Base-by-base conservation (phyloP, 2,888 invertebrate species). In the Brenthis hecate region DNA sequence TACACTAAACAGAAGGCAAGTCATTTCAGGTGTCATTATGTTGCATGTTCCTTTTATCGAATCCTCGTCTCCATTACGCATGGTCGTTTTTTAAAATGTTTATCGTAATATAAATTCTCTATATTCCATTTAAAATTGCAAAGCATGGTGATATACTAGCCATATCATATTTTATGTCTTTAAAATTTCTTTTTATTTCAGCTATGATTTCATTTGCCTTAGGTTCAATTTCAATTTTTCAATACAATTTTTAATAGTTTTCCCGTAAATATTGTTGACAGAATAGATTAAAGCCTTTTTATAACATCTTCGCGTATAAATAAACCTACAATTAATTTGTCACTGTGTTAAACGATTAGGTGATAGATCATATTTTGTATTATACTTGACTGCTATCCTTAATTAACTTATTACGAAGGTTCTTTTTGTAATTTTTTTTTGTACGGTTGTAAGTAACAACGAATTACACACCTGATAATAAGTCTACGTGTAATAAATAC, bases 1-100 rank as follows among this genome's bases (percentile, higher is more conserved):
- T 2, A 50, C 66, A 66, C 85, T 84, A 82, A 85, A 85, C 85
- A 84, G 80, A 81, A 85, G 83, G 81, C 80, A 75, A 48, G 73
- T 81, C 80, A 84, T 85, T 84, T 80, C 80, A 84, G 76, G 75
- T 80, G 77, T 77, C 78, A 84, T 87, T 88, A 79, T 81, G 83
- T 90, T 90, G 90, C 90, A 90, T 89, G 90, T 86, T 43, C 23
- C 56, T 48, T 79, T 80, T 80, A 82, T 88, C 77, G 75, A 87
- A 86, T 77, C 80, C 83, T 81, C 71, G 61, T 71, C 11, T 43
- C 73, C 77, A 80, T 79, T 70, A 72, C 72, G 84, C 85, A 85
- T 85, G 81, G 69, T 76, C 75, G 72, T 74, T 73, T 76, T 71
- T 68, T 55, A 23, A 57, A 58, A 11, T 75, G 68, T 71, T 63